Percentiles rank a stretch among this genome's conserved stretches.
phyloP scores from a whole-genome alignment of 2,113 vertebrate species.

The Triplophysa dalaica region DNA sequence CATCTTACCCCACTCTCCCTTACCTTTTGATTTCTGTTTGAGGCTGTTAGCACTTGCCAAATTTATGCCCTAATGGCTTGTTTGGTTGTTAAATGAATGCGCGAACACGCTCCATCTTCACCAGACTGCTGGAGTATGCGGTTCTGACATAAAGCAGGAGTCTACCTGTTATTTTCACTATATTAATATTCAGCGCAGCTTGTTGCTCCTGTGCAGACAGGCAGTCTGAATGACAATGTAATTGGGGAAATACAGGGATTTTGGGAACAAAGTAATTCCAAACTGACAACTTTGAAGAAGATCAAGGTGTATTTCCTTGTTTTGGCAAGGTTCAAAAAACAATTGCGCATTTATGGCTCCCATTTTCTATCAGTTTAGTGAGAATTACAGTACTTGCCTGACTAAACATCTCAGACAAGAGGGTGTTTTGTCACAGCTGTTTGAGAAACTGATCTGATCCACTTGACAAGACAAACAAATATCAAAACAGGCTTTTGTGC shows the following conservation, averaged over 20 bases:
- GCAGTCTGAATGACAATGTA: conserved; percentile 41
- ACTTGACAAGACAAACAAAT: conserved; percentile 47
- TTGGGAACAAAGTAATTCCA: conserved; percentile 31
- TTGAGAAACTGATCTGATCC: conserved; percentile 49
- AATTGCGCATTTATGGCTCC: conserved; percentile 15
- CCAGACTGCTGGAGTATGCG: conserved; percentile 7
- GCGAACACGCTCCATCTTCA: conserved; percentile 25
- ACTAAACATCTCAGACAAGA: conserved; percentile 33
- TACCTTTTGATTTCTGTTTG: conserved; percentile 46
- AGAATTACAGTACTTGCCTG: conserved; percentile 23
- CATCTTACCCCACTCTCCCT: no score
- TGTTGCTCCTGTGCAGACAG: conserved; percentile 28
- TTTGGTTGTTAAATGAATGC: conserved; percentile 42
- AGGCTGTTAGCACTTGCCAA: conserved; percentile 26
- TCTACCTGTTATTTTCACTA: conserved; percentile 42
- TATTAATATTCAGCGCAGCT: conserved; percentile 32
- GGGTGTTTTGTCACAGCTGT: conserved; percentile 38
- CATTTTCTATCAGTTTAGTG: conserved; percentile 23
- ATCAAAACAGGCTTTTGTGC: conserved; percentile 46
- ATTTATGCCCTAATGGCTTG: conserved; percentile 18
- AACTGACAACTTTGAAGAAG: conserved; percentile 46
- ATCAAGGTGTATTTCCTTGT: conserved; percentile 43
- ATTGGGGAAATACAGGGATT: conserved; percentile 44
- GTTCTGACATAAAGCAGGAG: conserved; percentile 32
- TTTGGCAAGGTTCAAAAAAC: conserved; percentile 36